These are phyloP conservation scores for Ptilodon capucinus DNA, from an alignment of 2,888 invertebrate genomes.

Conservation along the genomic window DNA sequence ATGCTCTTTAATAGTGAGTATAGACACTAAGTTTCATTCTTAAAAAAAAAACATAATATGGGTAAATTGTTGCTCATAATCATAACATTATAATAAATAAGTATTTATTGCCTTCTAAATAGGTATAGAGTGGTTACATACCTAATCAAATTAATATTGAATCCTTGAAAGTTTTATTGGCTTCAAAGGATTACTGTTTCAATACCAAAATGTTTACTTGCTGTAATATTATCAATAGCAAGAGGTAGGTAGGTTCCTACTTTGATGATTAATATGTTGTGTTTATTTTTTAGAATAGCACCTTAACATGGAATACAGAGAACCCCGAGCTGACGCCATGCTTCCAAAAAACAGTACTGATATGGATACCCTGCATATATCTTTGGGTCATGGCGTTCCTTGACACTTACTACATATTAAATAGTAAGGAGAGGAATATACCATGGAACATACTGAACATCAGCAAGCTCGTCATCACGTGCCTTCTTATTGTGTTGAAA, in stretches of 20 bases:
- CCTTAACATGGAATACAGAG: conserved; percentile 90
- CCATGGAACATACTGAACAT: conserved; percentile 90
- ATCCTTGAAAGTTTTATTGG: too few species aligned
- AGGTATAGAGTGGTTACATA: too few species aligned
- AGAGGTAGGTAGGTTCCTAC: too few species aligned
- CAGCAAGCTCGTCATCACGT: conserved; percentile 86
- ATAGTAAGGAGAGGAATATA: conserved; percentile 89
- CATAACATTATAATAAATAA: too few species aligned
- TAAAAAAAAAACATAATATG: too few species aligned
- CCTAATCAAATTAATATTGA: too few species aligned
- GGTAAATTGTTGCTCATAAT: too few species aligned
- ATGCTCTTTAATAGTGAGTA: too few species aligned
- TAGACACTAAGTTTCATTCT: too few species aligned
- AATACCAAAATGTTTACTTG: background rate
- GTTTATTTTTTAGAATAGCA: conserved; percentile 85
- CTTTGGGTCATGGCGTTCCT: conserved; percentile 90
- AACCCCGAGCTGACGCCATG: conserved; percentile 94
- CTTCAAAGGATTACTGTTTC: background rate
- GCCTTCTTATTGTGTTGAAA: conserved; percentile 85
- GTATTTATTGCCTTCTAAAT: too few species aligned
- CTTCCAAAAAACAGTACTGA: conserved; percentile 94
- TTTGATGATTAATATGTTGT: too few species aligned
- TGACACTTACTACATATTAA: conserved; percentile 88
- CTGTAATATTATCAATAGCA: conserved; percentile 1
- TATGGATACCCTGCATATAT: conserved; percentile 94